Conservation (phyloP, 2,113 vertebrate species). For the Galeopterus variegatus region DNA sequence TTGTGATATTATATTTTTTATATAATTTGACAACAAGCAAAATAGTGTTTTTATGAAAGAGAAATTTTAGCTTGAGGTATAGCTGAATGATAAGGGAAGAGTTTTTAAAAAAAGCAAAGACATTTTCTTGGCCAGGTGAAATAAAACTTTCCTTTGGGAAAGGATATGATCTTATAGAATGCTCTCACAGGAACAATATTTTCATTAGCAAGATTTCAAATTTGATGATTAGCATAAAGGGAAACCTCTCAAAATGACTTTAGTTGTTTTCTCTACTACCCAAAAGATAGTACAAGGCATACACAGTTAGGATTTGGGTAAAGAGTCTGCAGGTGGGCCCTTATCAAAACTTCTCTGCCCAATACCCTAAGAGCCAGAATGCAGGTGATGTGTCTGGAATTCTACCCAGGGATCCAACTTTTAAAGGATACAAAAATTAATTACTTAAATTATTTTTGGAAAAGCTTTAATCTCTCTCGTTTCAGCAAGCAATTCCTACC, state of each 20-base stretch:
- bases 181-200: too few species aligned
- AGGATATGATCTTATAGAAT: neutral
- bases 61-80: neutral
- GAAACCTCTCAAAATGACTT: neutral
- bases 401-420: neutral
- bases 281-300: neutral
- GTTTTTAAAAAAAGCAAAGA: neutral
- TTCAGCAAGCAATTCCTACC: neutral
- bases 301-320: neutral
- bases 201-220: neutral
- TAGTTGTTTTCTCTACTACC: neutral
- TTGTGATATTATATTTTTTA: neutral
- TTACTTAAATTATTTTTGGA: neutral
- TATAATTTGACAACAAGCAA: neutral
- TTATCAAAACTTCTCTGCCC: neutral
- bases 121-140: neutral
- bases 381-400: neutral
- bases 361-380: neutral
- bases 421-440: neutral
- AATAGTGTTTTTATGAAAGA: neutral
- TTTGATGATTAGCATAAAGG: neutral
- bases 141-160: neutral
- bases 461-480: constrained; percentile 33
- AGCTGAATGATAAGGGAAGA: neutral
- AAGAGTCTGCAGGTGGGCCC: neutral